A percentile compares a stretch with the other conserved stretches of the same genome.
Evolutionary conservation across 2,888 invertebrate genomes (phyloP).

Genomic region (Thalpophila matura): DNA sequence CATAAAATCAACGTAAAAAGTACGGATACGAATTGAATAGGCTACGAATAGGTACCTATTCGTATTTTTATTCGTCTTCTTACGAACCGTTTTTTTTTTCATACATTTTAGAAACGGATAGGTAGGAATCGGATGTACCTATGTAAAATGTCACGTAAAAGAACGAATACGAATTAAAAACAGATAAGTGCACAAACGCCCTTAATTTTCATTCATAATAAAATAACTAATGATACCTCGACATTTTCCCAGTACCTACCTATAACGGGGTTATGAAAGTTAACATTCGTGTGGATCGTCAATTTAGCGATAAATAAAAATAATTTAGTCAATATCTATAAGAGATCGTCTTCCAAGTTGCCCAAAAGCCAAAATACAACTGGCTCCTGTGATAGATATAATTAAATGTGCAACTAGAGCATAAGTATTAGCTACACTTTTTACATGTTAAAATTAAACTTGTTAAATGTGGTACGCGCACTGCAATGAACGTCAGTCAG

Average conservation of each 20-base stretch:
- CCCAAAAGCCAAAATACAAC: background rate
- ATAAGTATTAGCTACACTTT: background rate
- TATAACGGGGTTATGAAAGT: background rate
- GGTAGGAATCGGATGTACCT: too few relatives aligned
- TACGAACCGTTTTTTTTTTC: too few relatives aligned
- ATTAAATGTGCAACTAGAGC: background rate
- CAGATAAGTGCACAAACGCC: too few relatives aligned
- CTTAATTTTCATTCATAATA: too few relatives aligned
- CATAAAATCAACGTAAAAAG: too few relatives aligned
- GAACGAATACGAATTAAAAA: too few relatives aligned
- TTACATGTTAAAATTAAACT: conserved; percentile 13
- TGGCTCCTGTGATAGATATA: background rate
- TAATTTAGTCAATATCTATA: conserved; percentile 17
- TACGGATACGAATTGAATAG: too few relatives aligned
- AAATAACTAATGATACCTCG: conserved; percentile 5
- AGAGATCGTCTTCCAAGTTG: background rate
- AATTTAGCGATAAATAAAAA: conserved; percentile 5
- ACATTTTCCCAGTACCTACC: background rate
- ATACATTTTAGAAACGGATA: too few relatives aligned
- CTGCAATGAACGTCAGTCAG: conserved; percentile 25
- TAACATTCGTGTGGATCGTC: background rate
- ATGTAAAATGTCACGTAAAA: too few relatives aligned
- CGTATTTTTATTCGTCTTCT: too few relatives aligned
- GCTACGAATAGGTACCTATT: too few relatives aligned
- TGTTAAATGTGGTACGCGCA: conserved; percentile 20